phyloP scores from a whole-genome alignment of 2,888 invertebrate genomes.

The Andrena haemorrhoa region DNA sequence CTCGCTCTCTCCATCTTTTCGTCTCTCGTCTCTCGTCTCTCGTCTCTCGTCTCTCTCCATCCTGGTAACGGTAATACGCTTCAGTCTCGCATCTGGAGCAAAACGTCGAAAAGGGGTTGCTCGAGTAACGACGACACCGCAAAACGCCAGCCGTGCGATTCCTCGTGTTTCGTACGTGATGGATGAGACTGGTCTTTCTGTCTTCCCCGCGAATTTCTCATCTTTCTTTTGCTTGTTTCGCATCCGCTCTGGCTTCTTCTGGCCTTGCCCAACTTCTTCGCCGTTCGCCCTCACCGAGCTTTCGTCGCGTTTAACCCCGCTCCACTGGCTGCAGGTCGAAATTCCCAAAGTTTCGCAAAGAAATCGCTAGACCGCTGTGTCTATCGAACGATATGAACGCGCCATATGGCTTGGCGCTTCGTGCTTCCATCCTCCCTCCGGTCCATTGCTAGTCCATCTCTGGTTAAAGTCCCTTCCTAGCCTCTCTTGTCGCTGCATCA shows the following conservation, averaged over 20 bases:
- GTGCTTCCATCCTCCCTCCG: background rate
- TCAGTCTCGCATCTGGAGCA: slow-evolving; percentile 50
- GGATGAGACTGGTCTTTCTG: slow-evolving; percentile 54
- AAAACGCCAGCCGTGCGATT: slow-evolving; percentile 56
- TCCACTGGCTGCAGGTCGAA: slow-evolving; percentile 19
- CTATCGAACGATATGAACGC: slow-evolving; percentile 24
- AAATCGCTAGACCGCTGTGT: slow-evolving; percentile 14
- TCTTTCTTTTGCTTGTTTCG: background rate
- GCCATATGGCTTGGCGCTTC: slow-evolving; percentile 38
- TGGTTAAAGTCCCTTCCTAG: too few relatives aligned
- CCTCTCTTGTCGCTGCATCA: background rate
- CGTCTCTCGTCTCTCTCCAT: slow-evolving; percentile 13
- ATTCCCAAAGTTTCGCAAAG: slow-evolving; percentile 42
- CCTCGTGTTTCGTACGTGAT: slow-evolving; percentile 57
- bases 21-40: background rate
- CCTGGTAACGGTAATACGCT: slow-evolving; percentile 35
- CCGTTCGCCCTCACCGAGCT: slow-evolving; percentile 35
- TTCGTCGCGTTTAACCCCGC: slow-evolving; percentile 3
- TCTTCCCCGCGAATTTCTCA: background rate
- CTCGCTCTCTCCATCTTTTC: slow-evolving; percentile 11
- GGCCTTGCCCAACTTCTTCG: slow-evolving; percentile 13
- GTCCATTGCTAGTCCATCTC: too few relatives aligned
- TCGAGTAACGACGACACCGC: slow-evolving; percentile 50
- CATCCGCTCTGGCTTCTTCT: slow-evolving; percentile 10
- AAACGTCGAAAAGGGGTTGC: slow-evolving; percentile 65